Evolutionary conservation across 2,797 vertebrate genomes (phyloP), one percentile per base, ranked within the genome.

Genomic region (Crenuchus spilurus): DNA sequence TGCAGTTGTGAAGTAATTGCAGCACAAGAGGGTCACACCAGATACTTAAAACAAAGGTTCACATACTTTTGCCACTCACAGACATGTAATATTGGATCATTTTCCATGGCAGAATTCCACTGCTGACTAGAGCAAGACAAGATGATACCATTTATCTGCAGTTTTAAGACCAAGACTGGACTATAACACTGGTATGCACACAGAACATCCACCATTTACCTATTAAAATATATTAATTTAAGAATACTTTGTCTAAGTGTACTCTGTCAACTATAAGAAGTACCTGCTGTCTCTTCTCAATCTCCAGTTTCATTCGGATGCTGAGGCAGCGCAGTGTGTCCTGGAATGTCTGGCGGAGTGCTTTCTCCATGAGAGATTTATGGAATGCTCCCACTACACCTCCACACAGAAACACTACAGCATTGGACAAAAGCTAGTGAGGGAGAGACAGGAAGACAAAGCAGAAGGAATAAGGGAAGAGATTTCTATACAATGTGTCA

Each of bases 221-320:
- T n/a, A n/a, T 31, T 31, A 30, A 8, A 11, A 6, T 31, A 16
- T 8, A 2, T 16, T 42, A 42, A 14, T 31, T 26, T 30, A 42
- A 10, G n/a, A n/a, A n/a, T 7, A n/a, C 28, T 20, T 60, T 39
- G 61, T 60, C 60, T 63, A 35, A 72, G 24, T 20, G 16, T 11
- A 20, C 4, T 30, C 33, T 24, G 22, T 33, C n/a, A 16, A 54
- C 4, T 54, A n/a, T n/a, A n/a, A n/a, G n/a, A n/a, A 91, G 81
- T 70, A 99, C 98, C 94, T 99, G 98, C 72, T 99, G 96, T 76
- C 96, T 94, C 84, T 99, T 99, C 80, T 99, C 95, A 5, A 97
- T 91, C 87, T 97, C 96, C 83, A 99, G 82, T 85, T 98, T 98
- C 90, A 96, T 94, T 60, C 96, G 92, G 88, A 96, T 96, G 82